Evolutionary conservation across 2,797 vertebrate genomes (phyloP).

Genomic region (Sparidentex hasta): DNA sequence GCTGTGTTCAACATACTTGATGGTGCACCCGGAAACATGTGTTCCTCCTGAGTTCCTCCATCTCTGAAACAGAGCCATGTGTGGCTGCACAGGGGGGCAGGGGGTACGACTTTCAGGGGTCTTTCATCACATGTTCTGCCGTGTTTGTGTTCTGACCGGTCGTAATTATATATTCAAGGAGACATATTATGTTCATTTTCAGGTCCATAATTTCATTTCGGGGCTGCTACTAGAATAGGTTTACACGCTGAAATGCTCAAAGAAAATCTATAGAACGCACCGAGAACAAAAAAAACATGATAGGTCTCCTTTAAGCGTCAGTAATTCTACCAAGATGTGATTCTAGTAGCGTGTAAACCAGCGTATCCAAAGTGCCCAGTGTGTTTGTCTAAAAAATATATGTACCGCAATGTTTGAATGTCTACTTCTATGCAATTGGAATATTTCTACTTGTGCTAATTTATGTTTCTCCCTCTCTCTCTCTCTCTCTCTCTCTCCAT

Average conservation of each 20-base stretch:
- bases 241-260: too few relatives aligned
- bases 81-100: slow-evolving; percentile 50
- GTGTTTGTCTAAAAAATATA: background rate
- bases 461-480: slow-evolving; percentile 33
- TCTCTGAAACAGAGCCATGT: slow-evolving; percentile 74
- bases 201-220: too few relatives aligned
- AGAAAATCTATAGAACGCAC: too few relatives aligned
- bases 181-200: too few relatives aligned
- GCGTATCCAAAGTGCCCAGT: too few relatives aligned
- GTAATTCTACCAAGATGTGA: too few relatives aligned
- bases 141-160: slow-evolving; percentile 7
- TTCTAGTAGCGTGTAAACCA: too few relatives aligned
- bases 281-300: too few relatives aligned
- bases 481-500: slow-evolving; percentile 10
- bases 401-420: background rate
- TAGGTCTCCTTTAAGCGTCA: too few relatives aligned
- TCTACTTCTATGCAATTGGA: slow-evolving; percentile 10
- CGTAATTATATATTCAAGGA: too few relatives aligned
- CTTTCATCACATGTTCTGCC: slow-evolving; percentile 19
- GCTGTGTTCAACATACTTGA: slow-evolving; percentile 66
- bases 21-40: slow-evolving; percentile 80
- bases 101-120: slow-evolving; percentile 24
- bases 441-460: slow-evolving; percentile 37
- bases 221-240: too few relatives aligned
- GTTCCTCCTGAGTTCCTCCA: slow-evolving; percentile 74